Base-by-base conservation (phyloP, 2,797 vertebrate species). In the Hypotaenidia okinawae region DNA sequence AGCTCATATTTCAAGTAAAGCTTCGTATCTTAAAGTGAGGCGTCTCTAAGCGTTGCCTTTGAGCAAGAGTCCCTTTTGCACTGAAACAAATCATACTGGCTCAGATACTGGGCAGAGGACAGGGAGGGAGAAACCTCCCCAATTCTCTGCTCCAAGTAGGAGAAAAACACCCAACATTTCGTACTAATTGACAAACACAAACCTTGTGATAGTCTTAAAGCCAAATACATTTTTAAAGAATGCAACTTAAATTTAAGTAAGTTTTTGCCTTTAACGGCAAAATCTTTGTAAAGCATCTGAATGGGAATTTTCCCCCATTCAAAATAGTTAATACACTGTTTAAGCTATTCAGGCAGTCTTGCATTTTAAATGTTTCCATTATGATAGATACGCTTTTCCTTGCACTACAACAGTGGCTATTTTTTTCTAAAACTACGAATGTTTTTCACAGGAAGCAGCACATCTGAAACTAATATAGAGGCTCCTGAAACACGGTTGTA, bases 401-500 rank as follows among this genome's bases (percentile, higher is more conserved):
- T 75, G 17, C 35, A 82, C 23, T 47, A 55, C 67, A 30, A 79
- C 22, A 87, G 57, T 25, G 77, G 75, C 17, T 43, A 30, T 3
- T 73, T 70, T 47, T 61, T 59, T 49, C 14, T 4, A 17, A 0
- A 61, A 93, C 59, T 51, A 81, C 39, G 35, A 90, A 64, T 37
- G 69, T 45, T 90, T 92, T 83, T 72, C 72, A 85, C 83, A 96
- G 93, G 94, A 95, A 94, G 67, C 61, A 69, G 84, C 75, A 96
- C 84, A 96, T 92, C 81, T 96, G 94, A 96, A 94, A 96, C 84
- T 80, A 95, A 97, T 95, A 90, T 1, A 92, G 81, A 92, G 92
- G 35, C 25, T 55, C 33, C 27, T 51, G 52, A 87, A 94, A 94
- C 68, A 90, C 63, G 74, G 69, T 24, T 55, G 51, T 95, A 92